Percentiles rank a stretch among this genome's conserved stretches.
Conservation (phyloP, 2,888 invertebrate genomes). For the Lissocephala sabroskyi region DNA sequence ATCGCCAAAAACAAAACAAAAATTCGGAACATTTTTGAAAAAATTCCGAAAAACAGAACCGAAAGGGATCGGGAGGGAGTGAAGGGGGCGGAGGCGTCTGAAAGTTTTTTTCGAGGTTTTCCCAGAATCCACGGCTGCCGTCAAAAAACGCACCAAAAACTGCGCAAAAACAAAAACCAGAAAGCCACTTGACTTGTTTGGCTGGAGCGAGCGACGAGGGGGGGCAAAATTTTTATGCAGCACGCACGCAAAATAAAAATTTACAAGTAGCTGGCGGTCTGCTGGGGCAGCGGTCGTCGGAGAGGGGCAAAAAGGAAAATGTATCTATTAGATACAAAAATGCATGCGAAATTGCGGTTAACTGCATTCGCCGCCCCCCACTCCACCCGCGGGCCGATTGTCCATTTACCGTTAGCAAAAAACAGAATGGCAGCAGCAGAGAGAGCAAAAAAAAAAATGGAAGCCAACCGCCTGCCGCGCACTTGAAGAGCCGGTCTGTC, state of each 20-base stretch:
- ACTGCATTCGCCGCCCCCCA: slow-evolving; percentile 39
- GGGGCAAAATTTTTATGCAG: slow-evolving; percentile 5
- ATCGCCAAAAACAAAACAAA: slow-evolving; percentile 2
- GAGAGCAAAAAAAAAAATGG: not conserved
- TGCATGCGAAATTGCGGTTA: slow-evolving; percentile 50
- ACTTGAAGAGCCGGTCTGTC: slow-evolving; percentile 24
- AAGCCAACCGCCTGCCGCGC: slow-evolving; percentile 4
- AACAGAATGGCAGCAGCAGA: too few relatives aligned
- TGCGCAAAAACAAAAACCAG: not conserved
- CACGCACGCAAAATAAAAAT: slow-evolving; percentile 23
- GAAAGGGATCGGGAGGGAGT: too few relatives aligned
- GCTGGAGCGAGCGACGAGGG: not conserved
- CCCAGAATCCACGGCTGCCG: not conserved
- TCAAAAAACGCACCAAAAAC: not conserved
- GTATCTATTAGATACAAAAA: slow-evolving; percentile 34
- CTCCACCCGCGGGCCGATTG: slow-evolving; percentile 13
- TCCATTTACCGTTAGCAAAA: slow-evolving; percentile 41
- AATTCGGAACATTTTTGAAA: too few relatives aligned
- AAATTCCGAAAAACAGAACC: too few relatives aligned
- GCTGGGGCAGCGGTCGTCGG: not conserved
- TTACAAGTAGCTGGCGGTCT: slow-evolving; percentile 6
- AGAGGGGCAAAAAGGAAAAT: slow-evolving; percentile 20
- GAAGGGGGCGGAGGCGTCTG: too few relatives aligned
- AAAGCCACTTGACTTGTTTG: slow-evolving; percentile 1
- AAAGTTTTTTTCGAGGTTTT: not conserved